Evolutionary conservation across 2,113 vertebrate species (phyloP), one percentile per base, ranked within the genome.

Genomic region (Columba livia): DNA sequence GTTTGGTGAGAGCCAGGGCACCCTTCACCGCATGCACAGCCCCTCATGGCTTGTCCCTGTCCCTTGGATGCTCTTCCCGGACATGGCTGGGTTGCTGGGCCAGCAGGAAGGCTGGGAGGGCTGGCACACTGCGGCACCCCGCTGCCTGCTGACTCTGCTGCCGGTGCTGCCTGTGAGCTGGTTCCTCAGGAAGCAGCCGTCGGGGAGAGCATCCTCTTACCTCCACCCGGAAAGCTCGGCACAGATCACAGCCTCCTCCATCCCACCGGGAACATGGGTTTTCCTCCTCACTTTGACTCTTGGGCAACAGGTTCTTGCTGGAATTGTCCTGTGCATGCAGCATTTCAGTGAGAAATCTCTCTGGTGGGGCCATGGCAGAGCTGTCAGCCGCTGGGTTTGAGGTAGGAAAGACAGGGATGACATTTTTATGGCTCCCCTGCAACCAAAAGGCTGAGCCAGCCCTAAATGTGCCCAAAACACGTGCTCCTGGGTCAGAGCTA

Each of bases 181-280:
- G 79, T 28, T 93, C 67, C 89, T 96, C 88, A 92, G 96, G 95
- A 97, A 97, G 85, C 93, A 93, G 87, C 82, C 12, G 34, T 48
- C 14, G 0, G 72, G 65, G 57, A 88, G 79, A 96, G 90, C 93
- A 96, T 97, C 94, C 96, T 95, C 73, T 74, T 2, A 3, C 48
- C 28, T 3, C 57, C 32, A 80, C 74, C 88, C 58, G 79, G 96
- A 97, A 97, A 94, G 40, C 67, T 75, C 91, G 12, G 79, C 71
- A 13, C 56, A 51, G 82, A 56, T 80, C 56, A 83, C 65, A 50
- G 2, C 25, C 36, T 72, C 51, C 38, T 82, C 67, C 34, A 23
- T 85, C 48, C 72, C 61, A 72, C 38, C 12, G 26, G 71, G 36
- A 75, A 36, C 10, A 11, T 1, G 36, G 80, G 29, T n/a, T 79